Evolutionary conservation across 2,888 invertebrate species (phyloP), one percentile per base, ranked within the genome.

Genomic region (Lottia scabra): DNA sequence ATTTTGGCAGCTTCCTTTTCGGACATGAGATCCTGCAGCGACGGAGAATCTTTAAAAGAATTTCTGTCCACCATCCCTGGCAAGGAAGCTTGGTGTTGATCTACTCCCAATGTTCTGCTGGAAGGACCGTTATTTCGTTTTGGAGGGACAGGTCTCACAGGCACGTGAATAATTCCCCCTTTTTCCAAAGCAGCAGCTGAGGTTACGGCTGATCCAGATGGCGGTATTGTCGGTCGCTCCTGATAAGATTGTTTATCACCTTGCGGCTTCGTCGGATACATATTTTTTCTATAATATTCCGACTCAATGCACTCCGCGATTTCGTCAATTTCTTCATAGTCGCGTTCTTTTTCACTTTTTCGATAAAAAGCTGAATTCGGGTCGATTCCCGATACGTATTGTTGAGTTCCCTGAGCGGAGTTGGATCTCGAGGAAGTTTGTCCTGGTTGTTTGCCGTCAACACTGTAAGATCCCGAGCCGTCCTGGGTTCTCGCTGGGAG

Each of bases 241-340:
- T 72, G 62, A 26, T 65, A 44, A 56, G 48, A 12, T 65, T 68
- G 68, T 63, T 67, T 26, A 64, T 67, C 30, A 67, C 48, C 38
- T 63, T 71, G 63, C 67, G 66, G 67, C 65, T 68, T 23, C 62
- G 68, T 12, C 45, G 38, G 38, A 8, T 63, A 38, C 30, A 23
- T 63, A 43, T 46, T 46, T 56, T 56, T 56, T 13, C 56, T 19
- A 5, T 56, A 56, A 56, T 56, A 56, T 23, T 56, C 56, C 8
- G 56, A 56, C 10, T 56, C 56, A 23, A 76, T 73, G 27, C 77
- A 69, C 63, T 78, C 78, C 19, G 75, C 76, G n/a, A 78, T 77
- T 65, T 76, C 66, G 15, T 79, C 77, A 27, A 81, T 78, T 19
- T 85, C 85, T 63, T 84, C 82, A 64, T 81, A 81, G 15, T 82